phyloP scores from a whole-genome alignment of 2,888 invertebrate genomes.

The Unio pictorum region DNA sequence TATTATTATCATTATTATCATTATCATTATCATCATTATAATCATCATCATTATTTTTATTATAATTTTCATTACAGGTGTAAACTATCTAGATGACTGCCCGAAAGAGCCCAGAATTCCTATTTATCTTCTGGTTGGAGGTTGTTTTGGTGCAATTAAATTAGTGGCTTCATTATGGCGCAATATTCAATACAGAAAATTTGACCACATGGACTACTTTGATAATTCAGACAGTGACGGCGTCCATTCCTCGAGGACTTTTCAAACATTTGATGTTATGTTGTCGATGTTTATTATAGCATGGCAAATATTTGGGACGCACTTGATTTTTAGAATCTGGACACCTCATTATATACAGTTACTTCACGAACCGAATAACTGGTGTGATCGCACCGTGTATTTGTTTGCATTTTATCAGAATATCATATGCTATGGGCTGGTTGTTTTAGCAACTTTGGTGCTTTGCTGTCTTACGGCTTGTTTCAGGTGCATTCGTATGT shows the following conservation, averaged over 20 bases:
- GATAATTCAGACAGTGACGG: constrained; percentile 52
- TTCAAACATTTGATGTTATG: constrained; percentile 78
- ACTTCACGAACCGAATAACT: constrained; percentile 82
- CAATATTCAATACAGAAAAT: constrained; percentile 78
- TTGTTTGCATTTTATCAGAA: constrained; percentile 84
- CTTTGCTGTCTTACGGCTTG: constrained; percentile 16
- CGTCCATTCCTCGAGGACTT: constrained; percentile 72
- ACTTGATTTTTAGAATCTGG: constrained; percentile 83
- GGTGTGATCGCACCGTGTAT: constrained; percentile 85
- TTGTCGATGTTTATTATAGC: constrained; percentile 80
- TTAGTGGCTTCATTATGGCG: constrained; percentile 76
- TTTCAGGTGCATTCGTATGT: too few relatives aligned
- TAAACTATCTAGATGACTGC: constrained; percentile 85
- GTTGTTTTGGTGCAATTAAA: constrained; percentile 82
- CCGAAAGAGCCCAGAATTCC: constrained; percentile 85
- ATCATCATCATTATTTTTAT: too few relatives aligned
- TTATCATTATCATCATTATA: too few relatives aligned
- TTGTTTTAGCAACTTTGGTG: constrained; percentile 7
- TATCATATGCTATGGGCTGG: constrained; percentile 79
- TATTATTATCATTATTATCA: too few relatives aligned
- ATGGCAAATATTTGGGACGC: constrained; percentile 85
- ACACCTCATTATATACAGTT: constrained; percentile 83
- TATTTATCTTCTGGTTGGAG: constrained; percentile 87
- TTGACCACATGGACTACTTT: constrained; percentile 59
- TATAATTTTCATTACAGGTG: constrained; percentile 76